Evolutionary conservation across 2,797 vertebrate species (phyloP), one percentile per base, ranked within the genome.

Genomic region (Hippocampus kuda): DNA sequence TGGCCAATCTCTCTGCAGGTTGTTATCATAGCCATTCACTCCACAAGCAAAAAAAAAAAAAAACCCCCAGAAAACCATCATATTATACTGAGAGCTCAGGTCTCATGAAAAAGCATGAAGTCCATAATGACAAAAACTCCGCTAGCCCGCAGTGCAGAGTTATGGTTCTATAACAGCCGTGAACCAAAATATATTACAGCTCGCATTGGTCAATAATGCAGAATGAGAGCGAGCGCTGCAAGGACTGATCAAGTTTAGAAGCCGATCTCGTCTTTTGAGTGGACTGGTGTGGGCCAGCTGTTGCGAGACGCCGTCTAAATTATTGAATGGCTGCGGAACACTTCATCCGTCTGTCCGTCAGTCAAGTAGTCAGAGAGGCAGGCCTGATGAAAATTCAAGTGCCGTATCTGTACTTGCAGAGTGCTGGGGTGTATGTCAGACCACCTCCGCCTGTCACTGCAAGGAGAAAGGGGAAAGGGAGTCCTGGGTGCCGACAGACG

Each of bases 311-410:
- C 62, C 41, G 71, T 78, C 65, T 88, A 75, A 89, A 89, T 89
- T 86, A 90, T 85, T 86, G 81, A 90, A 83, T 69, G 74, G 64
- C 79, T 82, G 79, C 77, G 77, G 84, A 86, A 81, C 66, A 70
- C 65, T 75, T 84, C 72, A 71, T 81, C 78, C 72, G 79, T 85
- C 84, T 77, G 79, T 85, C 84, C 77, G 77, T 79, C 77, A 75
- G 75, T 69, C 66, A 68, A 73, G 78, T 79, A 79, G 72, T 68
- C 51, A 27, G 30, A 63, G 54, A 77, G 72, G 66, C 65, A 65
- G 75, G 60, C 30, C 57, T 30, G 69, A 81, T 80, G 76, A 80
- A 80, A 81, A 81, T 73, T 66, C 74, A 77, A 76, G 78, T 22
- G 67, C 77, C 72, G 67, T 71, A 74, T 79, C 72, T 68, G 65